phyloP scores from a whole-genome alignment of 2,888 invertebrate species.

The Conops quadrifasciatus region DNA sequence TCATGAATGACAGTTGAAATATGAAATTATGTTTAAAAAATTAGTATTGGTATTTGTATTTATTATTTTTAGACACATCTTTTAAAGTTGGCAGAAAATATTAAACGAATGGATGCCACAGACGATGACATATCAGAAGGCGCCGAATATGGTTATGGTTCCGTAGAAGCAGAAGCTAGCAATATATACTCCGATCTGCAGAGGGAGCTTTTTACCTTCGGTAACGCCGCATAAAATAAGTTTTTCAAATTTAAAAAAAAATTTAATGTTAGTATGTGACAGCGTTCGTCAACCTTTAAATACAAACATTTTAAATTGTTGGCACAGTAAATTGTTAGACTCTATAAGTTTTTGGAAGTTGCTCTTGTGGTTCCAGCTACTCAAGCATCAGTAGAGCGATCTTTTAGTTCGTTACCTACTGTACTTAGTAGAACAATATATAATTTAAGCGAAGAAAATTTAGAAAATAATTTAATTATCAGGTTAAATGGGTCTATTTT shows the following conservation, averaged over 20 bases:
- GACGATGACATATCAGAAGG: not conserved
- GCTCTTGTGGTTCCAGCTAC: too few relatives aligned
- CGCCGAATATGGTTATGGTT: not conserved
- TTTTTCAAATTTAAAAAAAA: too few relatives aligned
- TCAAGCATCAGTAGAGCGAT: too few relatives aligned
- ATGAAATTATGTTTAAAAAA: too few relatives aligned
- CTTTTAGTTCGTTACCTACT: too few relatives aligned
- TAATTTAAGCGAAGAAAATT: too few relatives aligned
- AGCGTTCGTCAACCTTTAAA: too few relatives aligned
- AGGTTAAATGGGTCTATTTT: not conserved
- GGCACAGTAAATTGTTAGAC: too few relatives aligned
- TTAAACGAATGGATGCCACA: not conserved
- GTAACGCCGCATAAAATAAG: not conserved
- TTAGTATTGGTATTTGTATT: slow-evolving; percentile 1
- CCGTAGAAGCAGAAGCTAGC: not conserved
- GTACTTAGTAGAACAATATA: too few relatives aligned
- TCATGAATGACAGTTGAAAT: not conserved
- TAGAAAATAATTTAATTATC: not conserved
- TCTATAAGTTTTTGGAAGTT: too few relatives aligned
- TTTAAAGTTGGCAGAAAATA: slow-evolving; percentile 1
- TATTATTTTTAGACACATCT: not conserved
- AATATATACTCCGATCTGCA: slow-evolving; percentile 4
- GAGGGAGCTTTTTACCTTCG: not conserved
- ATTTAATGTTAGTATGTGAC: too few relatives aligned
- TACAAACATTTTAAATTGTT: too few relatives aligned